These are phyloP conservation scores for Sciurus vulgaris DNA, from an alignment of 2,797 vertebrate species.

Conservation along the genomic window DNA sequence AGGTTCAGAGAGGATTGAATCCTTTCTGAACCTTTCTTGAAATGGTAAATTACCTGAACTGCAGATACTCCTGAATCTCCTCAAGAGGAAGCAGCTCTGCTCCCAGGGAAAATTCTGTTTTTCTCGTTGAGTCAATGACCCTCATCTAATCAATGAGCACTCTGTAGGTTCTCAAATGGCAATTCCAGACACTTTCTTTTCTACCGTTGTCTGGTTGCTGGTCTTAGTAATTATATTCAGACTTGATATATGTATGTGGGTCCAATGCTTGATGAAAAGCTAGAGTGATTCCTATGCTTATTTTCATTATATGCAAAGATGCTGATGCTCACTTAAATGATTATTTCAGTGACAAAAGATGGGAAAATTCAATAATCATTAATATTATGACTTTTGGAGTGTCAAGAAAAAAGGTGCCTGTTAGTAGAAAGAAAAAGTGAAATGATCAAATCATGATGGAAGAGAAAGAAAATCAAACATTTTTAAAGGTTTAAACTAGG, in stretches of 20 bases:
- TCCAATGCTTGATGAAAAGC: neutral
- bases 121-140: conserved; percentile 80
- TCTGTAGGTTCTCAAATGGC: conserved; percentile 75
- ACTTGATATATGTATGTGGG: neutral
- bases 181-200: conserved; percentile 79
- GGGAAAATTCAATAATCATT: conserved; percentile 31
- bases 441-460: neutral
- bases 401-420: neutral
- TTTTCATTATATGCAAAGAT: conserved; percentile 41
- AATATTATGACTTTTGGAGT: neutral
- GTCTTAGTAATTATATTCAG: conserved; percentile 72
- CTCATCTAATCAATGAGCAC: conserved; percentile 79
- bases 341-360: conserved; percentile 15
- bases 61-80: conserved; percentile 53
- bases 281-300: neutral
- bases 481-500: neutral
- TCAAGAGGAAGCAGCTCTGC: conserved; percentile 62
- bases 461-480: neutral
- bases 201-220: conserved; percentile 51
- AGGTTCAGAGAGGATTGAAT: conserved; percentile 50
- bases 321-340: neutral
- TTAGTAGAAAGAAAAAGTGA: neutral
- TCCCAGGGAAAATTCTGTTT: conserved; percentile 79
- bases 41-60: conserved; percentile 67
- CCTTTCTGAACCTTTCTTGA: conserved; percentile 59